Evolutionary conservation across 2,797 vertebrate genomes (phyloP).

Genomic region (Lycodopsis pacificus): DNA sequence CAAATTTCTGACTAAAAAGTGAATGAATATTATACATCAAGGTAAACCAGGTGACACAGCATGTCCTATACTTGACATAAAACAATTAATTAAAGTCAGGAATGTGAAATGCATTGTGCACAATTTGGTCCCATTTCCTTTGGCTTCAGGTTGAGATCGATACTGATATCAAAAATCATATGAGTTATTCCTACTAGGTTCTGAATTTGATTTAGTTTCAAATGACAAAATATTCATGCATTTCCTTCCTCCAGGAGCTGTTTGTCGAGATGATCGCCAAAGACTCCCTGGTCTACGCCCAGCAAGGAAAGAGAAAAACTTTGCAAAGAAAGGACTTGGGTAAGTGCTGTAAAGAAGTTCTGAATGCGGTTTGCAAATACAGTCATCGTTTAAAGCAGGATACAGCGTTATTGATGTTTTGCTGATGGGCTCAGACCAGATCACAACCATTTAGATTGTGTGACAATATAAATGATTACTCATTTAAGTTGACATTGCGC

Average conservation of each 20-base stretch:
- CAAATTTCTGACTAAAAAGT: background rate
- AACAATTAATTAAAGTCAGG: background rate
- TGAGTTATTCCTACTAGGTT: background rate
- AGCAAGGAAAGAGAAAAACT: slow-evolving; percentile 96
- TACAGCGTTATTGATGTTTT: background rate
- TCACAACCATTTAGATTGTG: background rate
- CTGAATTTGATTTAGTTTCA: background rate
- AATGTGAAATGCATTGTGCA: background rate
- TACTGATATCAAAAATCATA: background rate
- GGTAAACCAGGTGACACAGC: background rate
- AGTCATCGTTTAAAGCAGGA: background rate
- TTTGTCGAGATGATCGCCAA: slow-evolving; percentile 97
- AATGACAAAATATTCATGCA: background rate
- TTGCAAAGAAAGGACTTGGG: slow-evolving; percentile 96
- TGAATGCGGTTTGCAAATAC: background rate
- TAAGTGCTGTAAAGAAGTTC: slow-evolving; percentile 62
- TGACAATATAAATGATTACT: background rate
- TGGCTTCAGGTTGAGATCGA: background rate
- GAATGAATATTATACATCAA: background rate
- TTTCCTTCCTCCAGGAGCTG: slow-evolving; percentile 86
- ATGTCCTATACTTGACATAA: background rate
- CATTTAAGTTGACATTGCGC: background rate
- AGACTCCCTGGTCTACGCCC: slow-evolving; percentile 93
- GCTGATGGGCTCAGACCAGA: background rate
- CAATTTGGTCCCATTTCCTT: background rate